Conservation (phyloP, 2,797 vertebrate species). For the Cuculus canorus region DNA sequence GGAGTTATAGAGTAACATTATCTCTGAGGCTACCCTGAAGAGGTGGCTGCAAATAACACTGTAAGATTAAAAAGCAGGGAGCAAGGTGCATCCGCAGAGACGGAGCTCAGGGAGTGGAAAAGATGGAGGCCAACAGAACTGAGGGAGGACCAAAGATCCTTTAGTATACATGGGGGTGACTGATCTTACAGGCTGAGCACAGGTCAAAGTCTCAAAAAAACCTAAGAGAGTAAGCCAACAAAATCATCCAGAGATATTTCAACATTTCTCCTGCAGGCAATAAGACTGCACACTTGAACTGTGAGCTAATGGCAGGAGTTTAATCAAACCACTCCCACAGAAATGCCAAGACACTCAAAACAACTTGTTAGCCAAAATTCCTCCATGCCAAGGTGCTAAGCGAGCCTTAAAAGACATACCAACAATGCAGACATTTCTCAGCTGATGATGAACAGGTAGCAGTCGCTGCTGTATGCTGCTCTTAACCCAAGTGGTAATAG, state of each 20-base stretch:
- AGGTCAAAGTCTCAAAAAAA: conserved; percentile 13
- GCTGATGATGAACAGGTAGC: background rate
- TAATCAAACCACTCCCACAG: conserved; percentile 5
- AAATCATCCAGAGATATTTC: conserved; percentile 13
- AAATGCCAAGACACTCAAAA: background rate
- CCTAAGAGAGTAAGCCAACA: background rate
- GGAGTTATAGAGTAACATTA: background rate
- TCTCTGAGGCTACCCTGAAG: background rate
- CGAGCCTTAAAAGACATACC: background rate
- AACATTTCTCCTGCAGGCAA: background rate
- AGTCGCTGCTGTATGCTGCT: fast-evolving
- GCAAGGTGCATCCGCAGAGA: fast-evolving
- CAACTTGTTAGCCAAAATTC: conserved; percentile 29
- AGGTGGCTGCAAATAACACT: background rate
- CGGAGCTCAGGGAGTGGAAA: background rate
- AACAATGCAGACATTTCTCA: background rate
- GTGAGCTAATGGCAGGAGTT: background rate
- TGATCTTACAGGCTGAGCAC: background rate
- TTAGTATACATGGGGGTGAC: background rate
- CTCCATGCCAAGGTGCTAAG: background rate
- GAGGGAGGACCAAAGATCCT: background rate
- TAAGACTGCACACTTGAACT: background rate
- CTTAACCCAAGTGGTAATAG: background rate
- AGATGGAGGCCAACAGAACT: background rate
- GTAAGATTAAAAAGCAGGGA: background rate